Evolutionary conservation across 2,888 invertebrate genomes (phyloP).

Genomic region (Platycheirus rosarum): DNA sequence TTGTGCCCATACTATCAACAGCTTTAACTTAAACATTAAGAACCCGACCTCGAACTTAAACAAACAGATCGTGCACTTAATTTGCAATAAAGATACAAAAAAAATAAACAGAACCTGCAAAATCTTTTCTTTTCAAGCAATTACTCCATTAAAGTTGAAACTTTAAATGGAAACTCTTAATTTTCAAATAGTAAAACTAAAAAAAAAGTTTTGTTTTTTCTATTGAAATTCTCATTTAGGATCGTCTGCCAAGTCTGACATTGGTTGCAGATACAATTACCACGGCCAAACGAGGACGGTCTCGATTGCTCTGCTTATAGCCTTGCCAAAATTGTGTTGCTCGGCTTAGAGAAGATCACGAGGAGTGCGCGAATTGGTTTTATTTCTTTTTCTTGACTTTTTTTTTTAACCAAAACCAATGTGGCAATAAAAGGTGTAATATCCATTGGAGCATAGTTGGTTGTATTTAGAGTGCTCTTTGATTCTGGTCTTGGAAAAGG

Average conservation of each 20-base stretch:
- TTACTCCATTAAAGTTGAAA: conserved; percentile 52
- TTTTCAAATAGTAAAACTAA: conserved; percentile 33
- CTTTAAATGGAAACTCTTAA: conserved; percentile 60
- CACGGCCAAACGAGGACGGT: conserved; percentile 46
- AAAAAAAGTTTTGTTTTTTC: not conserved
- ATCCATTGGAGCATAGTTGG: conserved; percentile 46
- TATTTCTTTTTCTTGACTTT: not conserved
- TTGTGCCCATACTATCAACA: conserved; percentile 48
- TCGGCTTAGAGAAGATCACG: conserved; percentile 56
- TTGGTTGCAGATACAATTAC: conserved; percentile 43
- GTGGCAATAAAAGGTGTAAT: conserved; percentile 69
- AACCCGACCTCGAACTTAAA: conserved; percentile 48
- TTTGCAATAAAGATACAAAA: conserved; percentile 29
- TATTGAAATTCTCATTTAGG: conserved; percentile 63
- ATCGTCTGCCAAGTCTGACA: conserved; percentile 51
- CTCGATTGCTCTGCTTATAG: conserved; percentile 40
- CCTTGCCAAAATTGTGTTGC: conserved; percentile 55
- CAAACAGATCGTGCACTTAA: conserved; percentile 68
- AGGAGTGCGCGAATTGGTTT: conserved; percentile 50
- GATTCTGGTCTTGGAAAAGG: conserved; percentile 19
- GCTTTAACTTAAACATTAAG: conserved; percentile 50
- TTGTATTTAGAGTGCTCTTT: conserved; percentile 21
- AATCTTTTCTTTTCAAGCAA: conserved; percentile 23
- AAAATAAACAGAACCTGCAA: not conserved
- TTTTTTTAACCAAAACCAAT: conserved; percentile 38